Base-by-base conservation (phyloP, 1,140 invertebrate species). In the Procambarus clarkii region DNA sequence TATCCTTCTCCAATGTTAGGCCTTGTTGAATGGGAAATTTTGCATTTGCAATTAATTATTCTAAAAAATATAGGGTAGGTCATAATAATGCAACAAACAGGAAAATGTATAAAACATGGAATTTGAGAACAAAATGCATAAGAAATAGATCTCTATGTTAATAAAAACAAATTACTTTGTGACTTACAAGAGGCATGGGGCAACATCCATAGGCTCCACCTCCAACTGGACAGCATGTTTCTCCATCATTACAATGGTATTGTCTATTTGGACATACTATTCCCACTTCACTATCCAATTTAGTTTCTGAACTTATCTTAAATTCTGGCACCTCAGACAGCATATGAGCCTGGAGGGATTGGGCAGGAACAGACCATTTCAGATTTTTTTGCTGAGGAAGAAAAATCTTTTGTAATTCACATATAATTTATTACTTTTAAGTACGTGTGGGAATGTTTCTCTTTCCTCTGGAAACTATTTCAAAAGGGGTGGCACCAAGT, bases 141-240 rank as follows among this genome's bases (percentile, higher is more conserved):
- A 34, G 34, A 34, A 34, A 34, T 34, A 34, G 34, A 34, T 34
- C 34, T 34, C 34, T 34, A 34, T 34, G 34, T 34, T 34, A 1
- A 21, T 64, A 64, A 18, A 18, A 4, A 18, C 13, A 21, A 64
- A 64, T 64, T 64, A 64, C 15, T 15, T 64, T 21, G 54, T 11
- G 54, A 76, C 86, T 88, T 80, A 88, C 86, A 21, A 60, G 15
- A 64, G 77, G 50, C 58, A 82, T 44, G 9, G 87, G 87, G 48
- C 87, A 88, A 24, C 87, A 88, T 54, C 88, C 88, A 64, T 90
- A 90, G 58, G 21, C 54, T 21, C 81, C 88, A 78, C 44, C 24
- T 9, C n/a, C 7, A 11, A 84, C 60, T 13, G 21, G 81, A 46
- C 88, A 90, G 21, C 88, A 90, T 21, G 88, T 90, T 21, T 77